These are phyloP conservation scores for Catajapyx aquilonaris DNA, from an alignment of 1,140 invertebrate genomes.

Conservation along the genomic window DNA sequence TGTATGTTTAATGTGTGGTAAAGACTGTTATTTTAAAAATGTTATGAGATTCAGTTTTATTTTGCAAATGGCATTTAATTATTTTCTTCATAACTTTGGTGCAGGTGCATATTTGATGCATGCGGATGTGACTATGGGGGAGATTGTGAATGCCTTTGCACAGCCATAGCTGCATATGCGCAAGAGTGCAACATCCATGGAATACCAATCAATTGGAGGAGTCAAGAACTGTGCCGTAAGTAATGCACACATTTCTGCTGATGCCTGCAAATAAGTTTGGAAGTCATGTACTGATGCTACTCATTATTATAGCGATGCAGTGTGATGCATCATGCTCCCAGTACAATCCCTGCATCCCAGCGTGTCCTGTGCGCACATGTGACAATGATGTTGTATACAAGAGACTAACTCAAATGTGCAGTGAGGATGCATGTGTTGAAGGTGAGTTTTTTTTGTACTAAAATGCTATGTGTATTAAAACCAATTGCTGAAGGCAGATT, in stretches of 20 bases:
- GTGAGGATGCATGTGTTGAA: slow-evolving; percentile 52
- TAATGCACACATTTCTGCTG: too few species aligned
- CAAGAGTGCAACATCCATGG: slow-evolving; percentile 48
- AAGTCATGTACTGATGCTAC: too few species aligned
- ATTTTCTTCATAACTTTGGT: slow-evolving; percentile 8
- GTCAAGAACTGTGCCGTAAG: slow-evolving; percentile 61
- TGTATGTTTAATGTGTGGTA: too few species aligned
- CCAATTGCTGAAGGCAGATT: too few species aligned
- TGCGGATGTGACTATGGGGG: slow-evolving; percentile 74
- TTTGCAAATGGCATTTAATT: too few species aligned
- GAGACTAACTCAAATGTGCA: slow-evolving; percentile 31
- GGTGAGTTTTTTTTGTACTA: slow-evolving; percentile 19
- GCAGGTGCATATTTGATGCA: slow-evolving; percentile 50
- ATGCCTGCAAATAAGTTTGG: too few species aligned
- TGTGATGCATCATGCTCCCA: slow-evolving; percentile 54
- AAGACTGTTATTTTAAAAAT: too few species aligned
- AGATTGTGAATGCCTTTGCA: slow-evolving; percentile 76
- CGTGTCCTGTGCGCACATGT: slow-evolving; percentile 63
- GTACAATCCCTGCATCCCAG: slow-evolving; percentile 57
- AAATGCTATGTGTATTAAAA: background rate
- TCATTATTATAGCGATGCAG: slow-evolving; percentile 68
- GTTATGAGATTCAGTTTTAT: too few species aligned
- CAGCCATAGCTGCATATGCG: slow-evolving; percentile 64
- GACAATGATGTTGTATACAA: slow-evolving; percentile 46
- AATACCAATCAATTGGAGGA: slow-evolving; percentile 54